phyloP scores from a whole-genome alignment of 2,888 invertebrate genomes.

The Halocaridina rubra region DNA sequence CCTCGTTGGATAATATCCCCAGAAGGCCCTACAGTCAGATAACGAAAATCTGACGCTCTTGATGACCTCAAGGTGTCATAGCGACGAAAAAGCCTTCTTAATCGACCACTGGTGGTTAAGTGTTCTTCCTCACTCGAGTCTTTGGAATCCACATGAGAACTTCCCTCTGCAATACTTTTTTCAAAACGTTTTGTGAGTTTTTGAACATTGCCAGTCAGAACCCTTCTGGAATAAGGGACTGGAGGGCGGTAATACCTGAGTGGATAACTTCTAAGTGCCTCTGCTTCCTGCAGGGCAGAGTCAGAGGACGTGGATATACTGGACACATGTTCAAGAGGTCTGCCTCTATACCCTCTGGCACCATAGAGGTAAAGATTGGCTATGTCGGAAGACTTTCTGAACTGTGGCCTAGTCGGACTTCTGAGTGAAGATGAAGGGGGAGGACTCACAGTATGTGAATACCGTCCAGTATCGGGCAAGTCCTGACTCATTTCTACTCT shows the following conservation, averaged over 20 bases:
- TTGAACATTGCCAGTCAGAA: conserved; percentile 37
- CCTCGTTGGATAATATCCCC: neutral
- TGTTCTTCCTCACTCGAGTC: conserved; percentile 42
- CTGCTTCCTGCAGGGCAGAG: neutral
- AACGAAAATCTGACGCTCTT: neutral
- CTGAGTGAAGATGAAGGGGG: neutral
- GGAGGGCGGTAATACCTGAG: neutral
- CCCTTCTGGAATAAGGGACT: conserved; percentile 24
- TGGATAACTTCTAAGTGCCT: neutral
- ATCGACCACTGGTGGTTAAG: conserved; percentile 37
- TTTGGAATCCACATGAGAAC: neutral
- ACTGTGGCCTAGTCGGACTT: conserved; percentile 26
- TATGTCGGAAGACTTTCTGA: conserved; percentile 44
- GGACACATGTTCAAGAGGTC: neutral
- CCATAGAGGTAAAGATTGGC: conserved; percentile 32
- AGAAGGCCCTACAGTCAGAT: neutral
- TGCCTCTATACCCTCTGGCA: neutral
- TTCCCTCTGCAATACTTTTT: neutral
- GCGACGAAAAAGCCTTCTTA: conserved; percentile 21
- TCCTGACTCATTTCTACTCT: neutral
- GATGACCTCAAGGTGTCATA: neutral
- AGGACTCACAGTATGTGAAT: neutral
- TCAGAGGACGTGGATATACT: conserved; percentile 34
- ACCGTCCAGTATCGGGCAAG: neutral
- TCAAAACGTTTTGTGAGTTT: conserved; percentile 33